A percentile compares a stretch with the other conserved stretches of the same genome.
These are phyloP conservation scores for Branchellion lobata DNA, from an alignment of 2,888 invertebrate species.

Conservation along the genomic window DNA sequence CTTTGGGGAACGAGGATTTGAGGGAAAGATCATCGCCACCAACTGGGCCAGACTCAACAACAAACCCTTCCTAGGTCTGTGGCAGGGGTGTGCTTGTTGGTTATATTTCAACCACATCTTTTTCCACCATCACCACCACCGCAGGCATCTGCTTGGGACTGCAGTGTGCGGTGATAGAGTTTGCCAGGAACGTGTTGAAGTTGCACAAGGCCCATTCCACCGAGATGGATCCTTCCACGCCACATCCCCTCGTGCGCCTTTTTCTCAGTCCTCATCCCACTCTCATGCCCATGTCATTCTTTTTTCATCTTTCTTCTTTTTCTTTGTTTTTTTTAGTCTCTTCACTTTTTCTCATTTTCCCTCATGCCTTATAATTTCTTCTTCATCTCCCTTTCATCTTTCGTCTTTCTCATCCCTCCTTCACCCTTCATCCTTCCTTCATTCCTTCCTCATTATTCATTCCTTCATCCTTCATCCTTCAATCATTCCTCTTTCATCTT, in stretches of 20 bases:
- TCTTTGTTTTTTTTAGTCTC: neutral
- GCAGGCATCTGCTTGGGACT: constrained; percentile 86
- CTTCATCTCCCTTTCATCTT: neutral
- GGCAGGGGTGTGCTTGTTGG: too few relatives aligned
- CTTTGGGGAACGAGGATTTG: constrained; percentile 90
- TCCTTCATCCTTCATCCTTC: too few relatives aligned
- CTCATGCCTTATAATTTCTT: neutral
- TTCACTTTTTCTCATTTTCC: neutral
- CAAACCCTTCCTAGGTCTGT: constrained; percentile 81
- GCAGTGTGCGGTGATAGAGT: constrained; percentile 94
- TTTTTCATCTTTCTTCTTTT: neutral
- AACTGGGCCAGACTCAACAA: constrained; percentile 86
- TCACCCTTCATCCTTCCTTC: neutral
- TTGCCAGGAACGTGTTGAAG: constrained; percentile 78
- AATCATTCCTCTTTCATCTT: too few relatives aligned
- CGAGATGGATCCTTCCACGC: constrained; percentile 76
- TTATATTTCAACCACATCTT: neutral
- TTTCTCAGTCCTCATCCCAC: neutral
- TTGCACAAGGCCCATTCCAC: constrained; percentile 79
- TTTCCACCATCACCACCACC: constrained; percentile 24
- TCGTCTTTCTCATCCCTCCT: neutral
- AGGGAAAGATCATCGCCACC: constrained; percentile 91
- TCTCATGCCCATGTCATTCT: neutral
- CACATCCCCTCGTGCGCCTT: constrained; percentile 71
- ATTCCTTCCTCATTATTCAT: too few relatives aligned